Conservation (phyloP, 2,113 vertebrate genomes). For the Meleagris gallopavo region DNA sequence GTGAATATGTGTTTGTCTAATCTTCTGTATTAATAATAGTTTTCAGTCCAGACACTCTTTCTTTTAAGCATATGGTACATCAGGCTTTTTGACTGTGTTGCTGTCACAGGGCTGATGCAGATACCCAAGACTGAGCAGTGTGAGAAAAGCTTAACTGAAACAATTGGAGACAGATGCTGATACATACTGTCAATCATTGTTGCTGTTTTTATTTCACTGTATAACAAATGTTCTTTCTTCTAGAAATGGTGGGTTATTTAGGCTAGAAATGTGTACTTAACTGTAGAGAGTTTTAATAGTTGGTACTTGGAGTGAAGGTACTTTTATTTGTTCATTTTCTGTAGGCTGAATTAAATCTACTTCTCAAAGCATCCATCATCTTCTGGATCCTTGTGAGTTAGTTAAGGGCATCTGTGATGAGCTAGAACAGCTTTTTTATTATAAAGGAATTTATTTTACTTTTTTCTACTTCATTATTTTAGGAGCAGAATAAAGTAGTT, state of each 20-base stretch:
- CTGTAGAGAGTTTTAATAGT: background rate
- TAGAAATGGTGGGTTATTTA: background rate
- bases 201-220: background rate
- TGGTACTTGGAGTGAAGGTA: background rate
- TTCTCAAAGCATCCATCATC: background rate
- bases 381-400: background rate
- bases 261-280: background rate
- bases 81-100: background rate
- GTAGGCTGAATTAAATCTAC: background rate
- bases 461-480: fast-evolving
- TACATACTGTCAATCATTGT: background rate
- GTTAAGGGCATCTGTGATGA: background rate
- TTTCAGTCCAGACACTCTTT: slow-evolving; percentile 2
- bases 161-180: background rate
- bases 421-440: background rate
- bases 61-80: background rate
- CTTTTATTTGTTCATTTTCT: background rate
- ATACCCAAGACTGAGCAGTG: background rate
- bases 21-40: slow-evolving; percentile 18
- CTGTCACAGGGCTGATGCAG: background rate
- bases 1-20: background rate
- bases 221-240: background rate
- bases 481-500: background rate
- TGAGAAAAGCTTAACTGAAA: background rate
- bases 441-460: background rate